Evolutionary conservation across 1,140 invertebrate species (phyloP), one percentile per base, ranked within the genome.

Genomic region (Plectrocnemia conspersa): DNA sequence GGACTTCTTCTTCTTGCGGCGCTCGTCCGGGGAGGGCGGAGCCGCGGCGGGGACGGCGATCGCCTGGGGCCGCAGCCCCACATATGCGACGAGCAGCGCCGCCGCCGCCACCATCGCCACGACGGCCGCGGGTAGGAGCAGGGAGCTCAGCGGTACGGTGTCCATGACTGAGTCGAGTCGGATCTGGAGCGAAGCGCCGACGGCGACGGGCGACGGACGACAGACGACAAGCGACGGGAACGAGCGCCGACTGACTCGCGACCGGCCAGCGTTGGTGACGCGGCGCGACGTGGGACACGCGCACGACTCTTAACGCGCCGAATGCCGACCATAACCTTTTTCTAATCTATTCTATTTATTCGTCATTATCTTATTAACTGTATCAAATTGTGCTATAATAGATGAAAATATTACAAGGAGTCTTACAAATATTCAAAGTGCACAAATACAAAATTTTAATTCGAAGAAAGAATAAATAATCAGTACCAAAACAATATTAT

Each of bases 81-180:
- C n/a, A n/a, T n/a, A n/a, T n/a, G 52, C 27, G 45, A 50, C 33
- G 33, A 13, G 2, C 1, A 35, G 13, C 1, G 25, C 47, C 6
- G 45, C 62, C 62, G 33, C 45, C 33, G 15, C 6, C 3, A 35
- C 49, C 2, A 35, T 6, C 35, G 27, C 49, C 15, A 52, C 25
- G 36, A 16, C 36, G 3, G 32, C 2, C 24, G 19, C 16, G 1
- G 49, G 36, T 16, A 42, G 23, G 5, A 23, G 36, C 2, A 42
- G 1, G 6, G 65, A 68, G 58, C 64, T 63, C 60, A 61, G 40
- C 60, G 56, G 45, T 63, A 44, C 18, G 27, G 42, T 47, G 36
- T 56, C 47, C 64, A 45, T 55, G 59, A 54, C 53, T 46, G 59
- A 22, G 19, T 13, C 18, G 27, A 61, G 47, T 23, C 2, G 15